phyloP scores from a whole-genome alignment of 2,888 invertebrate genomes.

The Synanthedon myopaeformis region DNA sequence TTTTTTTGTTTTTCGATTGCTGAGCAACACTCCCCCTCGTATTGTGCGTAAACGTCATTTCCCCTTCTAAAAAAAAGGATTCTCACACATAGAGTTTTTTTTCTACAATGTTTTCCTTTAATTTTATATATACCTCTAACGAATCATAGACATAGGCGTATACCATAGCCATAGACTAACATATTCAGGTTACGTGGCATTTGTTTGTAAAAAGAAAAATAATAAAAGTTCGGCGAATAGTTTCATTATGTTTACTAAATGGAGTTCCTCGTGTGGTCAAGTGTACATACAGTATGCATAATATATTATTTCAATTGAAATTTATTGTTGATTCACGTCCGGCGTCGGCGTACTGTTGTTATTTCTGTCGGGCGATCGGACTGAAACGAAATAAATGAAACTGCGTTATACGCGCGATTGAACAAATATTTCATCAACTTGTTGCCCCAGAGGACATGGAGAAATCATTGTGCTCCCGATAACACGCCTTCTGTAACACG shows the following conservation, averaged over 20 bases:
- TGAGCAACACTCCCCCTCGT: too few relatives aligned
- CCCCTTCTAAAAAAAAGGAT: too few relatives aligned
- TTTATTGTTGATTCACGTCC: slow-evolving; percentile 60
- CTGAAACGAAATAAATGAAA: slow-evolving; percentile 67
- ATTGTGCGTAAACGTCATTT: too few relatives aligned
- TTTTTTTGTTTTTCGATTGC: neutral
- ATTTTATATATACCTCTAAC: too few relatives aligned
- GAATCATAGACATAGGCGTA: too few relatives aligned
- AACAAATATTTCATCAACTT: slow-evolving; percentile 67
- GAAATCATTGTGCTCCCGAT: slow-evolving; percentile 42
- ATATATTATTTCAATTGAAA: slow-evolving; percentile 35
- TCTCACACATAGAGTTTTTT: too few relatives aligned
- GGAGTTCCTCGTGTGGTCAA: slow-evolving; percentile 18
- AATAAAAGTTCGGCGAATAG: neutral
- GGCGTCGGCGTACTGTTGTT: slow-evolving; percentile 47
- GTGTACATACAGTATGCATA: slow-evolving; percentile 17
- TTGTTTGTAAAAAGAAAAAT: too few relatives aligned
- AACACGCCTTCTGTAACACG: slow-evolving; percentile 17
- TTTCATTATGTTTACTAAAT: slow-evolving; percentile 2
- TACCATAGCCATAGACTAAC: too few relatives aligned
- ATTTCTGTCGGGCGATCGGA: slow-evolving; percentile 56
- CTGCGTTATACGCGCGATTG: slow-evolving; percentile 63
- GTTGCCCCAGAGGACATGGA: slow-evolving; percentile 50
- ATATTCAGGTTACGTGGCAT: too few relatives aligned
- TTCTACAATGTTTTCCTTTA: too few relatives aligned